Evolutionary conservation across 2,888 invertebrate genomes (phyloP).

Genomic region (Xestia ashworthii): DNA sequence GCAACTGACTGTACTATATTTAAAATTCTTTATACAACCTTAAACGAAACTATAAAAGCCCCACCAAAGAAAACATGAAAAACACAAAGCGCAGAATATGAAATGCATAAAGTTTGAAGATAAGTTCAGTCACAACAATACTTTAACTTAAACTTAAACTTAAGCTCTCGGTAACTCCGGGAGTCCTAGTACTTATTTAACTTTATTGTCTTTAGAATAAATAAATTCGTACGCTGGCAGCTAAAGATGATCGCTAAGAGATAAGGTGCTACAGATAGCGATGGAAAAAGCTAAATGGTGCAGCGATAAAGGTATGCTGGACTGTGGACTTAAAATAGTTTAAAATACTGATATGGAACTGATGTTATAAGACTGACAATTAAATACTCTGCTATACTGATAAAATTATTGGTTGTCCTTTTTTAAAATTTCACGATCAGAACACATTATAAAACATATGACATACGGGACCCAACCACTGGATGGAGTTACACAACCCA

Average conservation of each 20-base stretch:
- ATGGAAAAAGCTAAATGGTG: constrained; percentile 37
- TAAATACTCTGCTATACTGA: neutral
- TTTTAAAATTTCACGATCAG: too few relatives aligned
- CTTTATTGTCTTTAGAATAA: constrained; percentile 67
- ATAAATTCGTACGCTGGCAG: constrained; percentile 69
- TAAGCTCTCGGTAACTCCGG: constrained; percentile 54
- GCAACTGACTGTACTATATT: neutral
- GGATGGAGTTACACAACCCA: too few relatives aligned
- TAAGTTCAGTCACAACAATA: constrained; percentile 57
- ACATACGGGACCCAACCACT: too few relatives aligned
- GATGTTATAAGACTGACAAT: neutral
- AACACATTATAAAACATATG: too few relatives aligned
- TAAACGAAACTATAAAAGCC: neutral
- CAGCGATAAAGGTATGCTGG: constrained; percentile 24
- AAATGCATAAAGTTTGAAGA: constrained; percentile 56
- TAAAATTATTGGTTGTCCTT: too few relatives aligned
- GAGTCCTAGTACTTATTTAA: constrained; percentile 65
- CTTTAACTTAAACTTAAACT: constrained; percentile 53
- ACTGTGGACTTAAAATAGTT: neutral
- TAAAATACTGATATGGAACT: neutral
- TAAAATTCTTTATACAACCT: neutral
- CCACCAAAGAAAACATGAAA: neutral
- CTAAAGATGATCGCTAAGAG: constrained; percentile 67
- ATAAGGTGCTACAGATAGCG: constrained; percentile 63
- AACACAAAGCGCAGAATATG: constrained; percentile 39